Base-by-base conservation (phyloP, 2,888 invertebrate genomes). In the Pammene aurita region DNA sequence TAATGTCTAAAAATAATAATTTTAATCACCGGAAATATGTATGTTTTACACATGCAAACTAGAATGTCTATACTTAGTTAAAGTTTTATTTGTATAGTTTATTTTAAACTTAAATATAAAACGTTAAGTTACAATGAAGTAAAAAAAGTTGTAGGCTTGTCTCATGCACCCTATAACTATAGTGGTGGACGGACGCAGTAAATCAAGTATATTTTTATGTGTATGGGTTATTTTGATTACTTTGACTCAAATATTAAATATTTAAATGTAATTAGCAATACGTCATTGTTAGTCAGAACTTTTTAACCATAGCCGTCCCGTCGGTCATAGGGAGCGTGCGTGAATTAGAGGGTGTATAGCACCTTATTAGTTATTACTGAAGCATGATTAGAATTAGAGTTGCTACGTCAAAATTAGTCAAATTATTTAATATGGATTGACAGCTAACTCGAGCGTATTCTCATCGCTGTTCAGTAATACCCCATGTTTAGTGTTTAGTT, bases 21-120 rank as follows among this genome's bases (percentile, higher is more conserved):
- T 38, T 16, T 55, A 26, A 64, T 64, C 54, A 64, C 63, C 55
- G 63, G 35, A 52, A 54, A 52, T n/a, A 63, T 41, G n/a, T 46
- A n/a, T 7, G 7, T 60, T n/a, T 50, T 10, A 18, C 18, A 10
- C 7, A 57, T 11, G 7, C 16, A 42, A 58, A 18, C 42, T 44
- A 42, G 42, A 26, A 26, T 58, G 1, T 41, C 44, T 11, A 18
- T 9, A 44, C 44, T n/a, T n/a, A n/a, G n/a, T n/a, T n/a, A n/a
- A n/a, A n/a, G 14, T 38, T 18, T 11, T 1, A 41, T 56, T 56
- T 41, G 14, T 42, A 7, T n/a, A 5, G 11, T 11, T 18, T 6
- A 26, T 26, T 26, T n/a, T n/a, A n/a, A n/a, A 26, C 26, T 4
- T 26, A 26, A 2, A 26, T n/a, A n/a, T n/a, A 26, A 26, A 26